Base-by-base conservation (phyloP, 2,888 invertebrate genomes). In the Sinopyrophorus schimmeli region DNA sequence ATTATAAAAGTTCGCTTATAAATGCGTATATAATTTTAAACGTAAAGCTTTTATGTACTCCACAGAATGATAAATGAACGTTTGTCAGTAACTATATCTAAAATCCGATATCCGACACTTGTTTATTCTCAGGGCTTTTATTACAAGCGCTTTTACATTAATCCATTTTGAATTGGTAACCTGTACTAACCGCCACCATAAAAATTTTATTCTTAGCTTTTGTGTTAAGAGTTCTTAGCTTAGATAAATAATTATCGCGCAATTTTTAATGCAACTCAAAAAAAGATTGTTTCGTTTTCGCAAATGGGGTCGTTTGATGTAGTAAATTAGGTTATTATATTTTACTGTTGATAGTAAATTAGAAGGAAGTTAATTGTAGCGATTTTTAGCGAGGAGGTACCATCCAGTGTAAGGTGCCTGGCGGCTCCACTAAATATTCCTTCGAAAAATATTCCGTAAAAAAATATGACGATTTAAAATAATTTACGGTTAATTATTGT, bases 41-140 rank as follows among this genome's bases (percentile, higher is more conserved):
- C 35, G 35, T 24, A 35, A 24, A 16, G 23, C 35, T 35, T 35
- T 35, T 35, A 35, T 35, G 24, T 24, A 35, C 35, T 35, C 24
- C n/a, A 24, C 35, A 9, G 35, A 35, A 35, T 41, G 42, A 42
- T 42, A 42, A 42, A 42, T 42, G 42, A 42, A 32, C 16, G 32
- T 42, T 42, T 34, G 42, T 42, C 42, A 42, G 32, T 26, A 46
- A 54, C 46, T 35, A 46, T 53, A 56, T 56, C 58, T 55, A 56
- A 55, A 59, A 58, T 56, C 50, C 59, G 58, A 64, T 62, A 59
- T 44, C 42, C 31, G 40, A 47, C 61, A 61, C 58, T 60, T 62
- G 61, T 54, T 55, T 41, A 57, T 64, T 62, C 62, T 47, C 62
- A 62, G 51, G 50, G 32, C 24, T 31, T 39, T 46, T 38, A 35